Evolutionary conservation across 2,888 invertebrate genomes (phyloP).

Genomic region (Nephrocerus scutellatus): DNA sequence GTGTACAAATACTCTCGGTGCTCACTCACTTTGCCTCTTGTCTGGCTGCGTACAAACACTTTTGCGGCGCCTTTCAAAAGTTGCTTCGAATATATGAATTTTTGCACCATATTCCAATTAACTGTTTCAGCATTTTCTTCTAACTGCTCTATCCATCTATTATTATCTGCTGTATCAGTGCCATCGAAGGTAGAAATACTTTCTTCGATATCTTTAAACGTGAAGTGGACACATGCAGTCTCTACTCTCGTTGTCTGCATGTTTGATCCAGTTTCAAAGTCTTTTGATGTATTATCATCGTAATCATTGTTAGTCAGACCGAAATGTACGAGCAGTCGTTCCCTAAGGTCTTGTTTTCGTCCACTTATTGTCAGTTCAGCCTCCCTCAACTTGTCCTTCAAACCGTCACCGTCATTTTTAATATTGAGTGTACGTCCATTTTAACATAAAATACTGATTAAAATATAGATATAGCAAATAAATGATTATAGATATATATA

Average conservation of each 20-base stretch:
- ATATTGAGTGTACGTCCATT: too few species aligned
- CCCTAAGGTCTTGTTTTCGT: too few species aligned
- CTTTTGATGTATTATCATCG: conserved; percentile 2
- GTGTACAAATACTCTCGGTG: conserved; percentile 9
- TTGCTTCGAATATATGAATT: conserved; percentile 11
- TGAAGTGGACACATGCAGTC: conserved; percentile 1
- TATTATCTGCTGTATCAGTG: background rate
- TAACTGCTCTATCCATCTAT: conserved; percentile 6
- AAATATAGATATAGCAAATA: too few species aligned
- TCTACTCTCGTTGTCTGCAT: too few species aligned
- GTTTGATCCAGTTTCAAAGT: conserved; percentile 1
- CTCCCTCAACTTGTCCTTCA: too few species aligned
- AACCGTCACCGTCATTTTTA: too few species aligned
- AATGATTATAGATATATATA: too few species aligned
- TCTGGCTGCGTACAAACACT: conserved; percentile 9
- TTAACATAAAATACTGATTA: too few species aligned
- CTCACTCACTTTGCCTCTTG: conserved; percentile 6
- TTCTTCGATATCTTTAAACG: conserved; percentile 6
- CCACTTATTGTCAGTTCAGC: too few species aligned
- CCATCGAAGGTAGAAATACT: conserved; percentile 2
- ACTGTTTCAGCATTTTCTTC: conserved; percentile 11
- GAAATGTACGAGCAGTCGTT: too few species aligned
- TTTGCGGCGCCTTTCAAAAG: conserved; percentile 2
- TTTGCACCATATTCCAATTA: conserved; percentile 6
- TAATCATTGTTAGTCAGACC: too few species aligned